A percentile compares a stretch with the other conserved stretches of the same genome.
phyloP scores from a whole-genome alignment of 2,888 invertebrate genomes.

The Notodonta dromedarius region DNA sequence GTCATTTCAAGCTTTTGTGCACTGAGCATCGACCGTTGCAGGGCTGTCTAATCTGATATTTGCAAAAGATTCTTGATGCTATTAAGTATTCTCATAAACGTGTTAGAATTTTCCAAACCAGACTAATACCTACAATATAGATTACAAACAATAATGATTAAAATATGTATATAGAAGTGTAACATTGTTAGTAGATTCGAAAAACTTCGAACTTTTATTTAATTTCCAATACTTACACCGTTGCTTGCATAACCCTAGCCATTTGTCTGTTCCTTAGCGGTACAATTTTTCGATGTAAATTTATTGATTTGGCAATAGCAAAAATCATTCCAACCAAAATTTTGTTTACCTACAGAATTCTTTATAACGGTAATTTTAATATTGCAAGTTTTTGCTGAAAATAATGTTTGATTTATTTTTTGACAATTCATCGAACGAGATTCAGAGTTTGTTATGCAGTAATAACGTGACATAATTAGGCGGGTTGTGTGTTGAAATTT shows the following conservation, averaged over 20 bases:
- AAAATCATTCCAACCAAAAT: not conserved
- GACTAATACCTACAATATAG: too few species aligned
- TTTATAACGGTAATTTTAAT: not conserved
- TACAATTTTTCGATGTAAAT: not conserved
- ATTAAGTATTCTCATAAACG: too few species aligned
- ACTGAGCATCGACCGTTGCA: not conserved
- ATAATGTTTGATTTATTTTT: not conserved
- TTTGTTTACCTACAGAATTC: not conserved
- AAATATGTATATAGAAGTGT: too few species aligned
- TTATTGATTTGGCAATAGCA: not conserved
- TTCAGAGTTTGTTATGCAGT: too few species aligned
- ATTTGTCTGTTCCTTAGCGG: not conserved
- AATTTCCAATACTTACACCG: not conserved
- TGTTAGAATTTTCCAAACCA: too few species aligned
- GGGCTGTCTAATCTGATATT: not conserved
- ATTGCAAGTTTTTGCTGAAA: not conserved
- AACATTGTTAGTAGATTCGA: too few species aligned
- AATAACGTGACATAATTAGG: too few species aligned
- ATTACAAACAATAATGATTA: too few species aligned
- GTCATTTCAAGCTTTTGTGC: slow-evolving; percentile 11
- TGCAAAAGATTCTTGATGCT: not conserved
- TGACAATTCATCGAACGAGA: too few species aligned
- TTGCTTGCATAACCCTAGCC: not conserved
- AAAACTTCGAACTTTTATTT: too few species aligned
- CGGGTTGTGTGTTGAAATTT: too few species aligned